Conservation (phyloP, 1,140 invertebrate genomes). For the Eciton burchellii region DNA sequence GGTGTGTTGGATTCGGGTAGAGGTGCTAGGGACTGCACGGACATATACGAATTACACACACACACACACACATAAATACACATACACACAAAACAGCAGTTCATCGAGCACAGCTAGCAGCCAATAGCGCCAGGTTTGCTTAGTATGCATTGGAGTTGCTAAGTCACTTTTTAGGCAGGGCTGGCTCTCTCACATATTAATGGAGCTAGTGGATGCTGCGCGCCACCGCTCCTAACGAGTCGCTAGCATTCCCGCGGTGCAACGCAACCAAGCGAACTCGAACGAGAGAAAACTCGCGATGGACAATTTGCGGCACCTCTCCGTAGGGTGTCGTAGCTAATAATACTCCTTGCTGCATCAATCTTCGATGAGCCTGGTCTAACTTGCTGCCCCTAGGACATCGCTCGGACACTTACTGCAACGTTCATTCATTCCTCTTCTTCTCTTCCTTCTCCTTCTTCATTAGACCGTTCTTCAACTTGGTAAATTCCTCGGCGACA, state of each 20-base stretch:
- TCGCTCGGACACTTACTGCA: neutral
- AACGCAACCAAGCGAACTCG: conserved; percentile 46
- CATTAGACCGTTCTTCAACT: conserved; percentile 21
- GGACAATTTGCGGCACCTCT: conserved; percentile 5
- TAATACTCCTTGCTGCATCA: conserved; percentile 5
- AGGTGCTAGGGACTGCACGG: conserved; percentile 48
- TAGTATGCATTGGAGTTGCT: conserved; percentile 85
- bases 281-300: conserved; percentile 17
- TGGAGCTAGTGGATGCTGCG: conserved; percentile 72
- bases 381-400: neutral
- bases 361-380: conserved; percentile 21
- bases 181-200: conserved; percentile 79
- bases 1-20: conserved; percentile 49
- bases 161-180: conserved; percentile 83
- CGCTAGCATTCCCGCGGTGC: conserved; percentile 53
- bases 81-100: neutral
- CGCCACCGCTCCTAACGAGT: conserved; percentile 62
- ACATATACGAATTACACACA: conserved; percentile 47
- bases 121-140: conserved; percentile 78
- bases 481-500: conserved; percentile 11
- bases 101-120: conserved; percentile 48
- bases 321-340: neutral
- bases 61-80: conserved; percentile 15
- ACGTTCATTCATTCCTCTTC: conserved; percentile 10
- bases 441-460: neutral